These are phyloP conservation scores for Drosophila serrata DNA, from an alignment of 1,140 invertebrate species.

Conservation along the genomic window DNA sequence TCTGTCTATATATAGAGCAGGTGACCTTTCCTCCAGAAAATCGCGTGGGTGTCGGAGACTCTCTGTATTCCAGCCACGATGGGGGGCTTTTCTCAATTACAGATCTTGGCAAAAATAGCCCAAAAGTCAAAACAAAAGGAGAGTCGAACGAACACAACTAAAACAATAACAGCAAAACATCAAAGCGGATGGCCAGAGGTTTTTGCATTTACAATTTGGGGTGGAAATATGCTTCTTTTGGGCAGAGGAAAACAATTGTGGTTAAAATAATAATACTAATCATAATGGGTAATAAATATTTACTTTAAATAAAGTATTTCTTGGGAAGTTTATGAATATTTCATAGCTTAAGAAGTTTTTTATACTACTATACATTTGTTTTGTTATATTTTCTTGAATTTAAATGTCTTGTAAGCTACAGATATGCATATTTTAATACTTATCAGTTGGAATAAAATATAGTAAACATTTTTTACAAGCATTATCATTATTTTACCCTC, in stretches of 20 bases:
- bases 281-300: neutral
- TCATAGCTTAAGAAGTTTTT: neutral
- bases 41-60: conserved; percentile 34
- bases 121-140: conserved; percentile 32
- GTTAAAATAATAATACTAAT: neutral
- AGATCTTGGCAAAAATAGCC: conserved; percentile 72
- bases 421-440: neutral
- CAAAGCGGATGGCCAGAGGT: conserved; percentile 53
- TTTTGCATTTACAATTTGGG: conserved; percentile 27
- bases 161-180: conserved; percentile 64
- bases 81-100: conserved; percentile 59
- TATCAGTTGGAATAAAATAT: neutral
- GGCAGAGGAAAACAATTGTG: neutral
- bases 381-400: no score
- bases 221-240: conserved; percentile 13
- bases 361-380: neutral
- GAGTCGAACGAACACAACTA: conserved; percentile 9
- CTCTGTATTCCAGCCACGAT: conserved; percentile 19
- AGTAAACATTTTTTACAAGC: neutral
- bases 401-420: neutral
- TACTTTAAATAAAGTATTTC: neutral
- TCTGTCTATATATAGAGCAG: conserved; percentile 65
- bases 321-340: neutral
- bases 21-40: conserved; percentile 65
- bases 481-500: conserved; percentile 2